These are phyloP conservation scores for Auanema sp. DNA, from an alignment of 2,888 invertebrate genomes.

Conservation along the genomic window DNA sequence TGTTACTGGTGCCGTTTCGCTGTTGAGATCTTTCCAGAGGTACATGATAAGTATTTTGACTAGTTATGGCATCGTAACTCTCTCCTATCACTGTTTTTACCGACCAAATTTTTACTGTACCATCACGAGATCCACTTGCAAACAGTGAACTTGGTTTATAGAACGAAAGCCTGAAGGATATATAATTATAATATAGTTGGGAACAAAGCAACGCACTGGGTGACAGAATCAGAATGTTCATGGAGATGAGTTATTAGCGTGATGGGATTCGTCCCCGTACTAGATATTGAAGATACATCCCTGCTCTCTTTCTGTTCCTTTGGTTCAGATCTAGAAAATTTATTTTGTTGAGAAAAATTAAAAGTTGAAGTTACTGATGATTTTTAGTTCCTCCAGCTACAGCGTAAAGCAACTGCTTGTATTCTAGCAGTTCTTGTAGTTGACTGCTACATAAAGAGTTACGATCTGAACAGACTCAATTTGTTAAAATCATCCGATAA, in stretches of 20 bases:
- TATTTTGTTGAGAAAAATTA: too few relatives aligned
- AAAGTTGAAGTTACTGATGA: background rate
- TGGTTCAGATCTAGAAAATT: background rate
- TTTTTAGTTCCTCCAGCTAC: conserved; percentile 6
- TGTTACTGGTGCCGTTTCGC: too few relatives aligned
- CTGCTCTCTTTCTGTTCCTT: conserved; percentile 14
- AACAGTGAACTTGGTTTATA: conserved; percentile 18
- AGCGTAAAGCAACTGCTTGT: conserved; percentile 15
- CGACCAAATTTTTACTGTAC: conserved; percentile 43
- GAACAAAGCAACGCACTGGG: conserved; percentile 32
- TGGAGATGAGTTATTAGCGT: conserved; percentile 50
- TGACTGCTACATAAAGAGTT: conserved; percentile 9
- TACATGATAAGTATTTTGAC: conserved; percentile 14
- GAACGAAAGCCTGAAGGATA: too few relatives aligned
- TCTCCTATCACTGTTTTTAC: conserved; percentile 31
- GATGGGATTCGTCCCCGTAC: conserved; percentile 14
- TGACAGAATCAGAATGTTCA: conserved; percentile 48
- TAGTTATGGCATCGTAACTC: conserved; percentile 29
- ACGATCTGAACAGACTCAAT: conserved; percentile 7
- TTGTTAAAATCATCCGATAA: too few relatives aligned
- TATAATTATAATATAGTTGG: too few relatives aligned
- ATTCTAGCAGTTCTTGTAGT: conserved; percentile 10
- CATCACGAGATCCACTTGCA: conserved; percentile 45
- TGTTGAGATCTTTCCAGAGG: background rate
- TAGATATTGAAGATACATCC: conserved; percentile 11